A percentile compares a stretch with the other conserved stretches of the same genome.
Conservation (phyloP, 1,140 invertebrate species). For the Drosophila equinoxialis region DNA sequence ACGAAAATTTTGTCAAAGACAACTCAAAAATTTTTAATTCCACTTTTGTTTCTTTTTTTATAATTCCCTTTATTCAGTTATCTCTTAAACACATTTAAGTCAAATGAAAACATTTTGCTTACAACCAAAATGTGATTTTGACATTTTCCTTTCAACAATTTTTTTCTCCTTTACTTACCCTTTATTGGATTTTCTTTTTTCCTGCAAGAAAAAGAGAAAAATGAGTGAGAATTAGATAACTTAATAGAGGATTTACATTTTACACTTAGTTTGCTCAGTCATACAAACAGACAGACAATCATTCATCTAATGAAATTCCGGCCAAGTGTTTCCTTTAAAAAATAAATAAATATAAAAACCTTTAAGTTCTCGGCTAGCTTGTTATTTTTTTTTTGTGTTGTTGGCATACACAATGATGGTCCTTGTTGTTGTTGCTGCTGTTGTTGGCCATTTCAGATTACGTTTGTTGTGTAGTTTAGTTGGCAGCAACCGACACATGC, state of each 20-base stretch:
- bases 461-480: constrained; percentile 74
- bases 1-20: no score
- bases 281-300: constrained; percentile 14
- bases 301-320: constrained; percentile 48
- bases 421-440: constrained; percentile 22
- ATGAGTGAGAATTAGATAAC: constrained; percentile 2
- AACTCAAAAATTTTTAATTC: neutral
- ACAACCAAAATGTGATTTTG: neutral
- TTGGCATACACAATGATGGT: constrained; percentile 54
- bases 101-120: constrained; percentile 5
- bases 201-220: neutral
- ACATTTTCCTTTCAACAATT: neutral
- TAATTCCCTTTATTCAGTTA: neutral
- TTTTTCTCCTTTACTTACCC: constrained; percentile 1
- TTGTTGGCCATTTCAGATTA: constrained; percentile 73
- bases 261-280: neutral
- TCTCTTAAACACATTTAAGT: neutral
- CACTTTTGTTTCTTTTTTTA: neutral
- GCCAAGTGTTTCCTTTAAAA: constrained; percentile 43
- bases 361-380: constrained; percentile 11
- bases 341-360: neutral
- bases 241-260: constrained; percentile 10
- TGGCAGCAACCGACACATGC: constrained; percentile 71
- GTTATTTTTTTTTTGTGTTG: constrained; percentile 30
- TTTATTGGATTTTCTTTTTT: neutral